Percentiles rank a stretch among this genome's conserved stretches.
Evolutionary conservation across 2,888 invertebrate genomes (phyloP).

Genomic region (Ligdia adustata): DNA sequence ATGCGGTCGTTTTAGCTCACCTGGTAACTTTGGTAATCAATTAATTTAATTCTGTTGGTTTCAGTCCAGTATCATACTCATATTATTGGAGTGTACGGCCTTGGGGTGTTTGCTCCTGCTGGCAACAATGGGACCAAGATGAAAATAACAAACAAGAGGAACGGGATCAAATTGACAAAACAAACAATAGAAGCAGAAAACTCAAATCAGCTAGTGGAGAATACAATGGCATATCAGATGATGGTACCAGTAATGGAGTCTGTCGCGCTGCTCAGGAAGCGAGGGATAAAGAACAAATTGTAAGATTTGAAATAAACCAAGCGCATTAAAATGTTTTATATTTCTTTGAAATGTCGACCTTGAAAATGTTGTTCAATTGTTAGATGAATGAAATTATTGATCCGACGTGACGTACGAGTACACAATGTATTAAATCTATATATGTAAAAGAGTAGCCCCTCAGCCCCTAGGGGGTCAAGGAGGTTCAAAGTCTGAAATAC

Average conservation of each 20-base stretch:
- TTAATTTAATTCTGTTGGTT: background rate
- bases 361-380: too few species aligned
- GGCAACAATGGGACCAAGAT: constrained; percentile 31
- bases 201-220: background rate
- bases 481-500: too few species aligned
- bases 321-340: too few species aligned
- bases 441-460: too few species aligned
- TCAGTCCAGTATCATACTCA: constrained; percentile 58
- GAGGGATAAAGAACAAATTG: constrained; percentile 17
- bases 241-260: constrained; percentile 25
- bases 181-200: background rate
- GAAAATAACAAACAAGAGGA: background rate
- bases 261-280: constrained; percentile 45
- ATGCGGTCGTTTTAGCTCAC: too few species aligned
- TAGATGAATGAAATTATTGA: too few species aligned
- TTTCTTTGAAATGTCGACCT: too few species aligned
- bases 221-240: background rate
- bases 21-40: too few species aligned
- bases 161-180: background rate
- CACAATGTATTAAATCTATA: too few species aligned
- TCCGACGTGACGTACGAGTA: too few species aligned
- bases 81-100: constrained; percentile 64
- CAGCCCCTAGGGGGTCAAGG: too few species aligned
- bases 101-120: constrained; percentile 60
- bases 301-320: too few species aligned